phyloP scores from a whole-genome alignment of 2,888 invertebrate species.

The Pseudanteris insignis region DNA sequence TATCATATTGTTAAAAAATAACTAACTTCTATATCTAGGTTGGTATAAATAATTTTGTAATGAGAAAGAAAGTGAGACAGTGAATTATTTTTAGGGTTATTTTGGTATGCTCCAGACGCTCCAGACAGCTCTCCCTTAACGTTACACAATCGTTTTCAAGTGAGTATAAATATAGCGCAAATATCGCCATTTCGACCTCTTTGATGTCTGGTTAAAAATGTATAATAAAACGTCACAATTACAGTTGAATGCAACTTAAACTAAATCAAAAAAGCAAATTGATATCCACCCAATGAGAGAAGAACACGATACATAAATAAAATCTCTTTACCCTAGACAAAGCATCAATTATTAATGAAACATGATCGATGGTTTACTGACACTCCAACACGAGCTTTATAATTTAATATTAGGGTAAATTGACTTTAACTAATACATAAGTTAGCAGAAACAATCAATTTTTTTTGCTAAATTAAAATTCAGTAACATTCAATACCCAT shows the following conservation, averaged over 20 bases:
- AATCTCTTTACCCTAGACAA: too few species aligned
- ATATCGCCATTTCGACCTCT: not conserved
- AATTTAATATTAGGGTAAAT: too few species aligned
- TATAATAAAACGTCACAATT: not conserved
- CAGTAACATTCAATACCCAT: too few species aligned
- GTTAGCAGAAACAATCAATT: too few species aligned
- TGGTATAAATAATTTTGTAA: constrained; percentile 6
- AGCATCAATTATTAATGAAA: constrained; percentile 8
- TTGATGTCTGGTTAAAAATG: not conserved
- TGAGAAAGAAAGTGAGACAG: constrained; percentile 14
- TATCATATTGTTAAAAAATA: too few species aligned
- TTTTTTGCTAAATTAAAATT: too few species aligned
- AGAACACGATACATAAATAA: not conserved
- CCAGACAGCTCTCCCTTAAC: constrained; percentile 29
- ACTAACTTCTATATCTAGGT: not conserved
- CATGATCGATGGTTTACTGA: constrained; percentile 17
- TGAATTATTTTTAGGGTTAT: constrained; percentile 18
- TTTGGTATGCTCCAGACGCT: constrained; percentile 27
- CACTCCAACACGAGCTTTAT: constrained; percentile 17
- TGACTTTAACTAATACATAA: too few species aligned
- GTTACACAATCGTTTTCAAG: constrained; percentile 34
- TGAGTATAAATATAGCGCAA: constrained; percentile 16
- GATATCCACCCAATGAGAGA: too few species aligned
- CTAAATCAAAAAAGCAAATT: too few species aligned
- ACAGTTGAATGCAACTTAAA: too few species aligned